Evolutionary conservation across 2,888 invertebrate genomes (phyloP).

Genomic region (Pyrrhia umbra): DNA sequence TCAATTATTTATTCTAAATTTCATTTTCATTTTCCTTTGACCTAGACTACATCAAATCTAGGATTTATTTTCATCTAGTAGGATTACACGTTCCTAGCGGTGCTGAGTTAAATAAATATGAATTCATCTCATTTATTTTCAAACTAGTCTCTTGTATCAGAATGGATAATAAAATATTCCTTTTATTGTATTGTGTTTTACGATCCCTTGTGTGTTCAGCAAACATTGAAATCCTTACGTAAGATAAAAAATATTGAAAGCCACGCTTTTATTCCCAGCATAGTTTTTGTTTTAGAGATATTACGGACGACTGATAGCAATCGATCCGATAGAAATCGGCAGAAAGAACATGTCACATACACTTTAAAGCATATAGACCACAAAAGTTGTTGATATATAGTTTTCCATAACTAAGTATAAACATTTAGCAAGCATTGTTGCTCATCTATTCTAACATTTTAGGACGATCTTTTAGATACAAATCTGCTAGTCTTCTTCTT

Average conservation of each 20-base stretch:
- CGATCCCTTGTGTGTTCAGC: slow-evolving; percentile 33
- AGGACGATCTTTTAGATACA: too few species aligned
- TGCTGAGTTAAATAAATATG: slow-evolving; percentile 1
- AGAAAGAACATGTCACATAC: background rate
- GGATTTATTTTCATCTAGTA: background rate
- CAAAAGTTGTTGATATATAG: too few species aligned
- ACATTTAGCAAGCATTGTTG: too few species aligned
- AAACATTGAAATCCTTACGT: slow-evolving; percentile 19
- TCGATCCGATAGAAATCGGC: background rate
- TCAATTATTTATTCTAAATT: background rate
- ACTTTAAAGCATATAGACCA: background rate
- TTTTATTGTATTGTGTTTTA: slow-evolving; percentile 16
- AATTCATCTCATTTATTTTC: background rate
- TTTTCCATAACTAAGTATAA: too few species aligned
- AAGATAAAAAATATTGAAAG: background rate
- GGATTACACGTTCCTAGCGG: background rate
- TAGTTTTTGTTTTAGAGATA: background rate
- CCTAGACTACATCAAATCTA: background rate
- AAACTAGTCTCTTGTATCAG: background rate
- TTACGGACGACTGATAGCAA: too few species aligned
- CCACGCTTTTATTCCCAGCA: background rate
- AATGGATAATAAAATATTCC: background rate
- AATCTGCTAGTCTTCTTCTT: too few species aligned
- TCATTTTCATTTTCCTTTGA: background rate
- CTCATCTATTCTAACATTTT: too few species aligned